Evolutionary conservation across 2,888 invertebrate genomes (phyloP).

Genomic region (Lucinisca nassula): DNA sequence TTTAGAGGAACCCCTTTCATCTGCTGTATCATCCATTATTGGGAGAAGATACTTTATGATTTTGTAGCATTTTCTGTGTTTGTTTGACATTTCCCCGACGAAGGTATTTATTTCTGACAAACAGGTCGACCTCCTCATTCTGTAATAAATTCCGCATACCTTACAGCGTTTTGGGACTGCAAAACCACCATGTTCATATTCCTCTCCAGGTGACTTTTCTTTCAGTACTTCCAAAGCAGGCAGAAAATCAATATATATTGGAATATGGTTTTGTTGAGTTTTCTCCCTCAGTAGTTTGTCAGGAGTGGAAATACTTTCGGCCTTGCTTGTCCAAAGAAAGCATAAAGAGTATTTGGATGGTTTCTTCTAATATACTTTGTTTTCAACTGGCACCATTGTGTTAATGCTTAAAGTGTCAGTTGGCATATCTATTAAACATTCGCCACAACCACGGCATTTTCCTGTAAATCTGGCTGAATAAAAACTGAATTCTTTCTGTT

Average conservation of each 20-base stretch:
- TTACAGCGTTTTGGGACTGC: neutral
- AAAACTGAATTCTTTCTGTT: too few relatives aligned
- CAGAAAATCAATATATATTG: neutral
- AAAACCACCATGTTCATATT: neutral
- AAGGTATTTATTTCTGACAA: too few relatives aligned
- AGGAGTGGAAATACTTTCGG: neutral
- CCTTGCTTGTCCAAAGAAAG: neutral
- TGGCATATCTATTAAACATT: neutral
- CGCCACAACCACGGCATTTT: neutral
- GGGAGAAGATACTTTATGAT: too few relatives aligned
- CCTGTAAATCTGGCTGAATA: too few relatives aligned
- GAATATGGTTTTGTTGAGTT: neutral
- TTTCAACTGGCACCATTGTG: neutral
- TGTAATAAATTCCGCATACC: too few relatives aligned
- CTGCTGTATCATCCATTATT: too few relatives aligned
- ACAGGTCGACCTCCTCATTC: too few relatives aligned
- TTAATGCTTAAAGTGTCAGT: neutral
- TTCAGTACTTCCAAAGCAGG: neutral
- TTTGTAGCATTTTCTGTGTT: too few relatives aligned
- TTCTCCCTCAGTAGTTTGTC: neutral
- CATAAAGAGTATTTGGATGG: neutral
- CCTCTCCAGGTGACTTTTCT: neutral
- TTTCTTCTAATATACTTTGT: neutral
- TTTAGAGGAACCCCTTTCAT: too few relatives aligned
- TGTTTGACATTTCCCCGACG: too few relatives aligned